These are phyloP conservation scores for Haliclystus octoradiatus DNA, from an alignment of 30 jellyfish, hydroid and myxozoan species.

Conservation along the genomic window DNA sequence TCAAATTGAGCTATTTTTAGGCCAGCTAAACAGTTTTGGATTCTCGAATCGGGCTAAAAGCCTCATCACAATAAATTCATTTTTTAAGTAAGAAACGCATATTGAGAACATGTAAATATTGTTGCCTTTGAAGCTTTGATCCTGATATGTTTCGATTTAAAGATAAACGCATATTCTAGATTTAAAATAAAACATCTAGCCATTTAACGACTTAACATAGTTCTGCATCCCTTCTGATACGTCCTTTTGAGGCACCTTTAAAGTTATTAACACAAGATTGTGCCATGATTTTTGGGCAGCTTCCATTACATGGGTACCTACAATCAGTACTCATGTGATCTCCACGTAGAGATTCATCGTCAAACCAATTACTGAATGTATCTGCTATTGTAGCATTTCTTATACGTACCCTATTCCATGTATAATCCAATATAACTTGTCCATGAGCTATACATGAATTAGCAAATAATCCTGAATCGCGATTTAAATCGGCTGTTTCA, in stretches of 20 bases:
- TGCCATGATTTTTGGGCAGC: constrained; percentile 84
- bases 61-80: too few species aligned
- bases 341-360: constrained; percentile 9
- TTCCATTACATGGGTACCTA: constrained; percentile 83
- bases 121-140: too few species aligned
- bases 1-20: too few species aligned
- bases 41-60: too few species aligned
- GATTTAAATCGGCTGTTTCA: constrained; percentile 12
- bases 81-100: too few species aligned
- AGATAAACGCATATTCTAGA: too few species aligned
- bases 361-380: constrained; percentile 58
- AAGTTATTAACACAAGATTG: constrained; percentile 60
- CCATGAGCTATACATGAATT: constrained; percentile 96
- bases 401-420: constrained; percentile 79
- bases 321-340: constrained; percentile 57
- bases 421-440: constrained; percentile 81
- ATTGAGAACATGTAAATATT: too few species aligned
- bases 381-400: constrained; percentile 43
- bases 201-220: constrained; percentile 40
- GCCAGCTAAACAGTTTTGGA: too few species aligned
- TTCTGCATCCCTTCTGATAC: constrained; percentile 69
- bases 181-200: too few species aligned
- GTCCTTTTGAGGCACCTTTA: constrained; percentile 34
- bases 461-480: constrained; percentile 68
- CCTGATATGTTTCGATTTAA: too few species aligned